A percentile compares a stretch with the other conserved stretches of the same genome.
Evolutionary conservation across 1,140 invertebrate species (phyloP).

Genomic region (Penaeus chinensis): DNA sequence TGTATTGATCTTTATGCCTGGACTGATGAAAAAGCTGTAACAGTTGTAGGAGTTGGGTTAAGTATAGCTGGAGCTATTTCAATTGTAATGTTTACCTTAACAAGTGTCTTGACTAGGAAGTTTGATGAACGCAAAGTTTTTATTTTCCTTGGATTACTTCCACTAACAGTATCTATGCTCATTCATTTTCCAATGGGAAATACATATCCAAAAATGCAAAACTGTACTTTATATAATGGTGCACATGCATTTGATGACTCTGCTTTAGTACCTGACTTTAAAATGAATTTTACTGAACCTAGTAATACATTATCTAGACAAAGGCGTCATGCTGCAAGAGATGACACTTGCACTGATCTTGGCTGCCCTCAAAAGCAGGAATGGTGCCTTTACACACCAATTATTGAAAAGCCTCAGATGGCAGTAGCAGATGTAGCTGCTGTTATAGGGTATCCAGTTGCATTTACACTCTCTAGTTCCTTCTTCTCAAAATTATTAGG

Average conservation of each 20-base stretch:
- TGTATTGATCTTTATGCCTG: conserved; percentile 62
- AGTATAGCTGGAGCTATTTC: conserved; percentile 49
- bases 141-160: conserved; percentile 48
- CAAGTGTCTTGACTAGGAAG: conserved; percentile 29
- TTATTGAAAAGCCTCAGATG: conserved; percentile 58
- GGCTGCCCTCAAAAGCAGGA: conserved; percentile 60
- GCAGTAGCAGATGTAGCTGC: conserved; percentile 38
- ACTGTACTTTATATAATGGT: conserved; percentile 38
- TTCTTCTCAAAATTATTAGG: conserved; percentile 62
- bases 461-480: conserved; percentile 45
- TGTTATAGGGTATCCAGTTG: conserved; percentile 55
- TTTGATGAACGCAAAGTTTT: conserved; percentile 59
- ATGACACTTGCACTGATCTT: conserved; percentile 36
- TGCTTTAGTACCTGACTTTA: not conserved
- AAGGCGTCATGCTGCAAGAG: conserved; percentile 20
- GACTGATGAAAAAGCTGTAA: conserved; percentile 58
- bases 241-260: not conserved
- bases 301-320: not conserved
- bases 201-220: conserved; percentile 57
- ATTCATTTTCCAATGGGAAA: conserved; percentile 55
- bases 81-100: conserved; percentile 51
- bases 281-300: not conserved
- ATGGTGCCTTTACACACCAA: conserved; percentile 62
- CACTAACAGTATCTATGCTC: conserved; percentile 42
- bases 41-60: conserved; percentile 59